Percentiles rank a stretch among this genome's conserved stretches.
These are phyloP conservation scores for Ovis aries DNA, from an alignment of 2,113 vertebrate genomes.

Conservation along the genomic window ARS-UI_Ramb_v3.0 NC_056070.1:15391501-15392000, in stretches of 20 bases:
- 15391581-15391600: background rate
- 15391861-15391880: background rate
- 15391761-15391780: background rate
- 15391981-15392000: background rate
- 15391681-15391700: background rate
- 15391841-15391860: background rate
- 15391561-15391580: background rate
- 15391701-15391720: background rate
- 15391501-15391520: background rate
- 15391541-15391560: background rate
- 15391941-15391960: background rate
- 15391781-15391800: background rate
- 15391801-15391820: accelerated
- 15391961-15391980: background rate
- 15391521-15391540: background rate
- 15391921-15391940: background rate
- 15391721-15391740: background rate
- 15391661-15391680: background rate
- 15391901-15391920: background rate
- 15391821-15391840: background rate
- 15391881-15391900: background rate
- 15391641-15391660: background rate
- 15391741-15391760: background rate
- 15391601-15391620: background rate
- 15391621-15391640: background rate